These are phyloP conservation scores for Oedothorax gibbosus DNA, from an alignment of 1,140 invertebrate species.

Conservation along the genomic window DNA sequence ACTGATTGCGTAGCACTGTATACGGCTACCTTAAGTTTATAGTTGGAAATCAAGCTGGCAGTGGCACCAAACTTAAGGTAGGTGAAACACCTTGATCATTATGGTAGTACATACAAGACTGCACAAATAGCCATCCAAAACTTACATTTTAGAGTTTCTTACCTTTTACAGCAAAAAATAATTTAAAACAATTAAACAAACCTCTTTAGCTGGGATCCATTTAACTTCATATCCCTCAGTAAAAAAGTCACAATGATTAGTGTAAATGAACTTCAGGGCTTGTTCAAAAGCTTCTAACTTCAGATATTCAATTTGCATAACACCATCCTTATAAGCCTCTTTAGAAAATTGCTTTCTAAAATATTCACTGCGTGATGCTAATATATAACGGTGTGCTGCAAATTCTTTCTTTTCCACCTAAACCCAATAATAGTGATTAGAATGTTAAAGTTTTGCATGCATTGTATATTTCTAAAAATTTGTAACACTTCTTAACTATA, in stretches of 20 bases:
- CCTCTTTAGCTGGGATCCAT: conserved; percentile 13
- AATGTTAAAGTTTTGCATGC: not conserved
- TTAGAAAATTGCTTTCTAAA: conserved; percentile 68
- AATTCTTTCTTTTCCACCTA: conserved; percentile 72
- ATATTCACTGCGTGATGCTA: conserved; percentile 75
- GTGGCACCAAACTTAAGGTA: no score
- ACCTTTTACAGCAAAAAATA: not conserved
- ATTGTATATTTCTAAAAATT: not conserved
- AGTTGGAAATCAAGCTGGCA: no score
- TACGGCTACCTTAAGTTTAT: no score
- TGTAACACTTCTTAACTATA: no score
- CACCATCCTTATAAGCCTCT: conserved; percentile 11
- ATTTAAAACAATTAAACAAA: conserved; percentile 5
- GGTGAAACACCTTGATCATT: no score
- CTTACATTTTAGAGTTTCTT: not conserved
- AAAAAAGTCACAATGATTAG: conserved; percentile 75
- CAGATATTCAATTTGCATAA: conserved; percentile 70
- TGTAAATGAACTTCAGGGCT: conserved; percentile 77
- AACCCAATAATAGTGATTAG: conserved; percentile 46
- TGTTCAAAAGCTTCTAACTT: conserved; percentile 76
- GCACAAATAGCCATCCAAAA: no score
- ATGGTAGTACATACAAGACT: no score
- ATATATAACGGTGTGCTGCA: conserved; percentile 78
- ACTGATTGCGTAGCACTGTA: no score
- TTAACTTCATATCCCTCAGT: conserved; percentile 70